Evolutionary conservation across 2,888 invertebrate genomes (phyloP).

Genomic region (Monopis laevigella): DNA sequence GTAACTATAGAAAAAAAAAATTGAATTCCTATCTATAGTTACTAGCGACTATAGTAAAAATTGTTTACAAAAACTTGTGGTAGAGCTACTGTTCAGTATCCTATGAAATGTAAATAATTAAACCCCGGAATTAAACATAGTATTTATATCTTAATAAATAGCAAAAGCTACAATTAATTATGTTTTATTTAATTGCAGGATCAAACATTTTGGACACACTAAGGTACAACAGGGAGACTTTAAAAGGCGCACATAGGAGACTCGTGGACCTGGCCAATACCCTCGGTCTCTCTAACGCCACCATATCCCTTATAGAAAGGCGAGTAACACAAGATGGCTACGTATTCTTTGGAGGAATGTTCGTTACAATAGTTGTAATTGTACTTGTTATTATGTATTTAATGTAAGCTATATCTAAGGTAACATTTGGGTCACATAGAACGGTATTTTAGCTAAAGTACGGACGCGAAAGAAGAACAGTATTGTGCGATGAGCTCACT

Average conservation of each 20-base stretch:
- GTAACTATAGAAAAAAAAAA: too few species aligned
- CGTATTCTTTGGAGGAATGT: conserved; percentile 87
- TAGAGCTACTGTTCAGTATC: too few species aligned
- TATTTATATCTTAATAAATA: neutral
- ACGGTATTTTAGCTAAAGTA: too few species aligned
- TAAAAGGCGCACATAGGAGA: conserved; percentile 88
- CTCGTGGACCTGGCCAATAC: conserved; percentile 92
- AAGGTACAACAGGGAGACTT: conserved; percentile 80
- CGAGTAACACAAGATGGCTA: conserved; percentile 89
- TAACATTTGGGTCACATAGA: too few species aligned
- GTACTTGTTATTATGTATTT: conserved; percentile 78
- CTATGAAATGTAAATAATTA: too few species aligned
- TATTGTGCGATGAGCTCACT: too few species aligned
- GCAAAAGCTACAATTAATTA: neutral
- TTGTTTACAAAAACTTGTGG: too few species aligned
- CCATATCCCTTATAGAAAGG: conserved; percentile 92
- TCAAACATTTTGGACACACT: conserved; percentile 81
- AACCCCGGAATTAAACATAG: too few species aligned
- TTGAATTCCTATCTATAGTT: too few species aligned
- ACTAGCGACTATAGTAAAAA: too few species aligned
- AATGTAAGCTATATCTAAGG: too few species aligned
- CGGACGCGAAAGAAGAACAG: too few species aligned
- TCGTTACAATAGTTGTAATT: conserved; percentile 82
- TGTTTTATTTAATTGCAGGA: conserved; percentile 46
- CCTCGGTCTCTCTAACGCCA: conserved; percentile 92